Evolutionary conservation across 2,888 invertebrate genomes (phyloP).

Genomic region (Hydriomena furcata): DNA sequence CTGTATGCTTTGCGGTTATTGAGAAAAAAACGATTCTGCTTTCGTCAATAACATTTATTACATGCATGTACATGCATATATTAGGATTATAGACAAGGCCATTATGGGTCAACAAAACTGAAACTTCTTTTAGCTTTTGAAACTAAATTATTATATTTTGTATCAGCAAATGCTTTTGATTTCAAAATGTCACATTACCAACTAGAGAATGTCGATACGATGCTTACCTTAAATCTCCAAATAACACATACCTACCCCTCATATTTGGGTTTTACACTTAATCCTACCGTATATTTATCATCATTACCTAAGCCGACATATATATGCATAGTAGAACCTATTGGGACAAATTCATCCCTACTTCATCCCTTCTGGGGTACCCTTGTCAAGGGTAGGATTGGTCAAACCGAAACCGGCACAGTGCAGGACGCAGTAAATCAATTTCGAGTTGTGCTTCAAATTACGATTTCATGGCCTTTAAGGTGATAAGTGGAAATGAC

Average conservation of each 20-base stretch:
- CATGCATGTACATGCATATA: no score
- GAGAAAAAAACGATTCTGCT: no score
- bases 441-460: conserved; percentile 29
- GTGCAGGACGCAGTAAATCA: conserved; percentile 34
- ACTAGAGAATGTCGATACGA: neutral
- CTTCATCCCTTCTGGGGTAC: conserved; percentile 33
- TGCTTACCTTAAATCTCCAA: conserved; percentile 1
- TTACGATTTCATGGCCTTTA: conserved; percentile 35
- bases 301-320: conserved; percentile 35
- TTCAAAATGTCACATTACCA: neutral
- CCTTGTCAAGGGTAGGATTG: conserved; percentile 36
- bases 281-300: conserved; percentile 34
- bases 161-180: no score
- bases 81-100: no score
- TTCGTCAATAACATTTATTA: no score
- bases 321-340: conserved; percentile 39
- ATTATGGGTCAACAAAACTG: no score
- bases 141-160: no score
- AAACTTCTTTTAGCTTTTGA: no score
- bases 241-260: neutral
- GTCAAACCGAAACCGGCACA: conserved; percentile 23
- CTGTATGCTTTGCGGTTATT: no score
- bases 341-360: conserved; percentile 39
- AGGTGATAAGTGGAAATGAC: conserved; percentile 27
- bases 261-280: conserved; percentile 14